phyloP scores from a whole-genome alignment of 1,140 invertebrate species.

The Drosophila saltans region DNA sequence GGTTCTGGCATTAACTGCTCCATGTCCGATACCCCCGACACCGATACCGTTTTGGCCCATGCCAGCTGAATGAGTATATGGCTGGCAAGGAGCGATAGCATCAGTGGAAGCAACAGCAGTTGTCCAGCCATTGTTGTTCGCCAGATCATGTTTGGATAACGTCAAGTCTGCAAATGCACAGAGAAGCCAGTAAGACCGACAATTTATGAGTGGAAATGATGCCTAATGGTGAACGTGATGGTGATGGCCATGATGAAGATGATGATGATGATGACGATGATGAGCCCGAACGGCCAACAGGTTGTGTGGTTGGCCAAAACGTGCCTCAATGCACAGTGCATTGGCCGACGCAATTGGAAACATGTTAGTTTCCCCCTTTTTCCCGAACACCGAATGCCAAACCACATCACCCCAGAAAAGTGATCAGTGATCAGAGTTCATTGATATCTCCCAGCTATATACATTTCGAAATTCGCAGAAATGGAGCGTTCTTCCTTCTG shows the following conservation, averaged over 20 bases:
- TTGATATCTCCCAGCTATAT: conserved; percentile 29
- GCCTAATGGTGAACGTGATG: conserved; percentile 31
- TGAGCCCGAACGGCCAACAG: conserved; percentile 41
- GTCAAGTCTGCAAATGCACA: conserved; percentile 67
- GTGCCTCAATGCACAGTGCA: conserved; percentile 16
- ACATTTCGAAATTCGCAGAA: conserved; percentile 19
- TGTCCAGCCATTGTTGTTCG: conserved; percentile 55
- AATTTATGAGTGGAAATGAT: conserved; percentile 51
- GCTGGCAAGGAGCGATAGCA: conserved; percentile 33
- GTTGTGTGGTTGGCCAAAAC: conserved; percentile 64
- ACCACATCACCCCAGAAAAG: conserved; percentile 4
- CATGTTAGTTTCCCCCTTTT: conserved; percentile 8
- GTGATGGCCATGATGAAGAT: conserved; percentile 21
- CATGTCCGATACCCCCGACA: conserved; percentile 26
- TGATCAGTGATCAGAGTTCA: conserved; percentile 30
- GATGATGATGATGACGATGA: conserved; percentile 4
- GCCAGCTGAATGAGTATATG: conserved; percentile 23
- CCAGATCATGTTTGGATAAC: conserved; percentile 67
- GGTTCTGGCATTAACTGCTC: conserved; percentile 68
- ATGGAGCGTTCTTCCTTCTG: conserved; percentile 17
- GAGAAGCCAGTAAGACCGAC: conserved; percentile 41
- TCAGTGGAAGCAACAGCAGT: conserved; percentile 25
- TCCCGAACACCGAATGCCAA: background rate
- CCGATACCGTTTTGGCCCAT: conserved; percentile 53
- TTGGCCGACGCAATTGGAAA: conserved; percentile 10